Evolutionary conservation across 1,140 invertebrate genomes (phyloP), one percentile per base, ranked within the genome.

Genomic region (Saccostrea glomerata): DNA sequence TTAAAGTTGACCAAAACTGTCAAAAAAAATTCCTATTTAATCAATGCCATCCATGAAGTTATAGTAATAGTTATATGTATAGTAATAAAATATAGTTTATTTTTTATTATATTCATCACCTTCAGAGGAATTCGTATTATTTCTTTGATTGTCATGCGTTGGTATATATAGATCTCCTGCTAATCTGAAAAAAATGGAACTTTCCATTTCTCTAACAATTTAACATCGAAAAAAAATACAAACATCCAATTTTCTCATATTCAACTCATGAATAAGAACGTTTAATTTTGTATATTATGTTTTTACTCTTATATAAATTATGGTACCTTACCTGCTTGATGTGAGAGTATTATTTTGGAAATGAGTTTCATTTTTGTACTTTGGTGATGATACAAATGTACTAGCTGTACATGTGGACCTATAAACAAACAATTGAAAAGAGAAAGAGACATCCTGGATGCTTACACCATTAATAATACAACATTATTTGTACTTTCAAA

Each of bases 381-480:
- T 54, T 82, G 86, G 86, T 30, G 86, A 25, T 11, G 86, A 87
- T 6, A n/a, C n/a, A n/a, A n/a, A n/a, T n/a, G n/a, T n/a, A 87
- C 86, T 25, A 87, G 70, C 86, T 82, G 70, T 30, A n/a, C n/a
- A n/a, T n/a, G n/a, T n/a, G 86, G 86, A 11, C 86, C 86, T 87
- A 23, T n/a, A 55, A 84, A 47, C 6, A 47, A n/a, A n/a, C n/a
- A n/a, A n/a, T n/a, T n/a, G 2, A 47, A 47, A 47, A 47, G 2
- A 47, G 6, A 47, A 47, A 47, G 40, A 47, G 40, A 47, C 40
- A 3, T 47, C 6, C 2, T 47, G 40, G 6, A 47, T 47, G 40
- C 40, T 47, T 47, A 47, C 40, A 47, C 6, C 40, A 6, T 47
- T 47, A 47, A 3, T 6, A 47, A 47, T 47, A 6, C 40, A 47